These are phyloP conservation scores for Macrostomum lignano DNA, from an alignment of 1,140 invertebrate species.

Conservation along the genomic window DNA sequence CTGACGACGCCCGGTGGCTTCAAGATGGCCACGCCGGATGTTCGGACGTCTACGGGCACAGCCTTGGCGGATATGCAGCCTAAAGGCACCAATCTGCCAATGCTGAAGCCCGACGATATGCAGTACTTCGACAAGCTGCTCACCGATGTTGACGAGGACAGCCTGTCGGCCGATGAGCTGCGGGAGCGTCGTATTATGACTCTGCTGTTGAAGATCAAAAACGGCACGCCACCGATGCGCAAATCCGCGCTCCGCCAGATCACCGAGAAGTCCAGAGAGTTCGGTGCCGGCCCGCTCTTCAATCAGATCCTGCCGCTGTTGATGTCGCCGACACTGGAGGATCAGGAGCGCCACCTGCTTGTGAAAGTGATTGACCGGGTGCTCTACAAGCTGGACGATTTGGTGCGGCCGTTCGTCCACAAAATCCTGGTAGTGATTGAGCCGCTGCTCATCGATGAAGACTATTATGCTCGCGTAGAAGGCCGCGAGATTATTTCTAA, in stretches of 20 bases:
- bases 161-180: constrained; percentile 69
- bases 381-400: constrained; percentile 86
- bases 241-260: constrained; percentile 83
- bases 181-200: constrained; percentile 99
- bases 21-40: constrained; percentile 42
- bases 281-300: constrained; percentile 85
- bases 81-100: constrained; percentile 66
- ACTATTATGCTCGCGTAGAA: constrained; percentile 96
- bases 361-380: constrained; percentile 93
- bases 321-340: constrained; percentile 95
- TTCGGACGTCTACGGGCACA: constrained; percentile 12
- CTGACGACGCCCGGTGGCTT: constrained; percentile 66
- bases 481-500: constrained; percentile 97
- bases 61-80: constrained; percentile 80
- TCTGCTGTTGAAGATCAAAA: constrained; percentile 85
- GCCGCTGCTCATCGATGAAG: constrained; percentile 90
- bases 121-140: constrained; percentile 97
- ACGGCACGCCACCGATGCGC: constrained; percentile 93
- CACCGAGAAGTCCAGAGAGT: constrained; percentile 86
- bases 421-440: constrained; percentile 98
- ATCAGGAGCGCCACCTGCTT: constrained; percentile 92
- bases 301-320: constrained; percentile 91
- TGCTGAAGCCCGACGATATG: constrained; percentile 96
- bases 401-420: constrained; percentile 92
- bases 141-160: constrained; percentile 78